These are phyloP conservation scores for Elysia crispata DNA, from an alignment of 2,888 invertebrate genomes.

Conservation along the genomic window DNA sequence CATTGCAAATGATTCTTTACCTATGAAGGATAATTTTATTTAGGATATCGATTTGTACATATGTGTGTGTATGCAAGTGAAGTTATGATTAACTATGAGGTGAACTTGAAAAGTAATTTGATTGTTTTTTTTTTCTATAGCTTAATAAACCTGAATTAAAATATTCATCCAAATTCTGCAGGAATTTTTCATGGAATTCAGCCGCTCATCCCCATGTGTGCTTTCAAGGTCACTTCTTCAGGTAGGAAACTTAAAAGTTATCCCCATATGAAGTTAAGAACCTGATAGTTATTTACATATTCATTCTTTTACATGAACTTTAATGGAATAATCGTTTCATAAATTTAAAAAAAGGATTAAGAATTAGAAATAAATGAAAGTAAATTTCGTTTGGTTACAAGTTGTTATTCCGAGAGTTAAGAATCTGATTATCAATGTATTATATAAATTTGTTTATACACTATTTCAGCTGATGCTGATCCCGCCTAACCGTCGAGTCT, in stretches of 20 bases:
- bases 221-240: constrained; percentile 92
- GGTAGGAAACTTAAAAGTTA: constrained; percentile 57
- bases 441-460: no score
- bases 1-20: no score
- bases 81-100: no score
- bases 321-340: no score
- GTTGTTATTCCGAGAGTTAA: no score
- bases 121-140: neutral
- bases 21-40: neutral
- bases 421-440: no score
- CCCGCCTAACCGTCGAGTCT: constrained; percentile 77
- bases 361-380: no score
- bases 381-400: no score
- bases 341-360: no score
- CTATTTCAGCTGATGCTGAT: constrained; percentile 72
- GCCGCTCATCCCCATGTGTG: constrained; percentile 91
- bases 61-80: no score
- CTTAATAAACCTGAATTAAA: constrained; percentile 58
- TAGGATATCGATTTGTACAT: neutral
- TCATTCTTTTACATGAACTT: no score
- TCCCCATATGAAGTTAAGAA: neutral
- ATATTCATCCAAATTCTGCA: constrained; percentile 62
- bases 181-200: constrained; percentile 97
- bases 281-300: neutral
- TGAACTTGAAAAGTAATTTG: no score